phyloP scores from a whole-genome alignment of 2,113 vertebrate species.

The Furnarius figulus region DNA sequence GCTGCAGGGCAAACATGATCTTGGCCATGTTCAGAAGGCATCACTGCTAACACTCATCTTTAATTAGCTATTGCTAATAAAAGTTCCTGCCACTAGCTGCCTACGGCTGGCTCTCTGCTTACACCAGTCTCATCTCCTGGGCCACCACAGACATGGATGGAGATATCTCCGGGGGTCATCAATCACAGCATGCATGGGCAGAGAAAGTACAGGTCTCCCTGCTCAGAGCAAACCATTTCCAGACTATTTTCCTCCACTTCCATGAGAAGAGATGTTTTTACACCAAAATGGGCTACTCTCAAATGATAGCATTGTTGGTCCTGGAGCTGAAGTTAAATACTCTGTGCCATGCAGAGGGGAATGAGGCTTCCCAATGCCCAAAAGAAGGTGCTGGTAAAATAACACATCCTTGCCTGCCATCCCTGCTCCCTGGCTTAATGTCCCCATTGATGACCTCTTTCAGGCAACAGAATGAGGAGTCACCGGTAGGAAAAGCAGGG shows the following conservation, averaged over 20 bases:
- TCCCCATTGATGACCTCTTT: neutral
- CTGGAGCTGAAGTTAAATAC: neutral
- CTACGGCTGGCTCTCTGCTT: fast-evolving
- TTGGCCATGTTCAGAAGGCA: neutral
- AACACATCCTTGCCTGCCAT: fast-evolving
- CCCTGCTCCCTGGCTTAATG: neutral
- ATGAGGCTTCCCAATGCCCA: neutral
- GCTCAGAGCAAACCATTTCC: neutral
- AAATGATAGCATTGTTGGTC: neutral
- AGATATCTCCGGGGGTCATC: neutral
- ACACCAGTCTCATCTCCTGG: neutral
- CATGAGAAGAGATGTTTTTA: neutral
- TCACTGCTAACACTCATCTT: neutral
- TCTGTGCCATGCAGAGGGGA: neutral
- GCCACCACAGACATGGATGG: fast-evolving
- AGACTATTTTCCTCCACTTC: neutral
- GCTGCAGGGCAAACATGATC: neutral
- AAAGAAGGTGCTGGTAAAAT: neutral
- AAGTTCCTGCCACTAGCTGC: neutral
- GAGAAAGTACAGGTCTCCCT: neutral
- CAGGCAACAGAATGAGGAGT: neutral
- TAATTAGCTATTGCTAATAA: neutral
- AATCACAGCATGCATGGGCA: neutral
- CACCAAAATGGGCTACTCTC: neutral
- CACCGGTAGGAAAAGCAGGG: neutral